Evolutionary conservation across 2,797 vertebrate genomes (phyloP).

Genomic region (Schizopygopsis malacanthus): DNA sequence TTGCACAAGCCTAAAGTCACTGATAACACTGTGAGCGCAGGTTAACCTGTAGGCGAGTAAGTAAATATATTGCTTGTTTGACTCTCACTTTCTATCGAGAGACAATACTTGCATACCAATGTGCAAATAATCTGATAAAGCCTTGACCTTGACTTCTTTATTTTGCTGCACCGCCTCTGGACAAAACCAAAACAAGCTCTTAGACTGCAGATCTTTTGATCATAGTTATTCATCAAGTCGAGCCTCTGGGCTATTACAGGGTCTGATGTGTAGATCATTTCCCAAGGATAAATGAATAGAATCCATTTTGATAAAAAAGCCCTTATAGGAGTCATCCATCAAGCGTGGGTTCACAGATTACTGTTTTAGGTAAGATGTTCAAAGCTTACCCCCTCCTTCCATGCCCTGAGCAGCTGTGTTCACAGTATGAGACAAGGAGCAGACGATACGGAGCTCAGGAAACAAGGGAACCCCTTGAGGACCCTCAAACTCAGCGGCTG

Average conservation of each 20-base stretch:
- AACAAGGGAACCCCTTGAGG: conserved; percentile 89
- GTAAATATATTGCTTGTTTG: neutral
- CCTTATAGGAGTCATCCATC: conserved; percentile 10
- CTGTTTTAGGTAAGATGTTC: neutral
- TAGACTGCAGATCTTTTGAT: conserved; percentile 1
- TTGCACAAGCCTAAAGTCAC: conserved; percentile 32
- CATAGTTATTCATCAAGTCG: neutral
- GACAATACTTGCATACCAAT: neutral
- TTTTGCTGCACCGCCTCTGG: neutral
- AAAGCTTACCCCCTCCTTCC: conserved; percentile 86
- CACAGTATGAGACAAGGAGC: conserved; percentile 90
- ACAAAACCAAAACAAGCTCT: conserved; percentile 9
- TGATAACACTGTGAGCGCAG: conserved; percentile 23
- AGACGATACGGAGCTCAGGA: conserved; percentile 91
- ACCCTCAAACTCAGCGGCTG: conserved; percentile 88
- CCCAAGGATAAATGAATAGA: conserved; percentile 12
- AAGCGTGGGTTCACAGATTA: neutral
- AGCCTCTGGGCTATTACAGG: neutral
- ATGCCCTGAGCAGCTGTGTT: conserved; percentile 88
- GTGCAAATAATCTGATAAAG: conserved; percentile 14
- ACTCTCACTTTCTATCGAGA: neutral
- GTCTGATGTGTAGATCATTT: neutral
- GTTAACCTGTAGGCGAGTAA: neutral
- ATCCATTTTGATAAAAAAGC: neutral
- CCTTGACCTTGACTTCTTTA: conserved; percentile 10